Conservation (phyloP, 2,888 invertebrate genomes). For the Neelides folsomi region DNA sequence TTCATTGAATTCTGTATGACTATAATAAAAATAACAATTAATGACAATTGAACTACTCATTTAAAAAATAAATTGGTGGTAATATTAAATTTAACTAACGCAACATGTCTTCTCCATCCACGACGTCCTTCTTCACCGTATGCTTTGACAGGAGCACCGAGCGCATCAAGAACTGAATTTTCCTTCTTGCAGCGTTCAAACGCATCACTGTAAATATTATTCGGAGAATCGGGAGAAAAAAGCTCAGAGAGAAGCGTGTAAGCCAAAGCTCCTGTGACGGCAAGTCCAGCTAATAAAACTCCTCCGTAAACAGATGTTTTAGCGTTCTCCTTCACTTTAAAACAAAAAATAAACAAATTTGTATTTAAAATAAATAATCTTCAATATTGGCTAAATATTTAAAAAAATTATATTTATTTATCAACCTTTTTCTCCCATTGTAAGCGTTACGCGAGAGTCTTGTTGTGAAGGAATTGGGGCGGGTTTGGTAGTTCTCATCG, state of each 20-base stretch:
- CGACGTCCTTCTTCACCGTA: conserved; percentile 75
- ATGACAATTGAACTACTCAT: neutral
- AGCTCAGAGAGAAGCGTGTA: conserved; percentile 73
- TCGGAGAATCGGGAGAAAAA: conserved; percentile 75
- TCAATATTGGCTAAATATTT: neutral
- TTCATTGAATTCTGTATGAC: conserved; percentile 59
- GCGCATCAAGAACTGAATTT: conserved; percentile 59
- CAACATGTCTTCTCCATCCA: conserved; percentile 69
- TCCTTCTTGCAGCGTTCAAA: conserved; percentile 61
- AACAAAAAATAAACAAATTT: neutral
- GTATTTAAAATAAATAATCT: no score
- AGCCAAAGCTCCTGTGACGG: conserved; percentile 67
- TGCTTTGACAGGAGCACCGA: conserved; percentile 79
- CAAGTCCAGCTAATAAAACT: conserved; percentile 65
- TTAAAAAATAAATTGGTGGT: neutral
- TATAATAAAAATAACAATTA: conserved; percentile 34
- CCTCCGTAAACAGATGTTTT: conserved; percentile 76
- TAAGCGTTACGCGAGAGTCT: conserved; percentile 9
- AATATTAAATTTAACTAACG: conserved; percentile 36
- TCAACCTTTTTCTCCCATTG: conserved; percentile 24
- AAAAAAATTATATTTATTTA: neutral
- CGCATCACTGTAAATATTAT: conserved; percentile 67
- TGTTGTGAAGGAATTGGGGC: neutral
- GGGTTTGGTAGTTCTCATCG: neutral
- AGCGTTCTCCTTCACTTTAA: conserved; percentile 72